phyloP scores from a whole-genome alignment of 2,797 vertebrate species.

The Staurois parvus region DNA sequence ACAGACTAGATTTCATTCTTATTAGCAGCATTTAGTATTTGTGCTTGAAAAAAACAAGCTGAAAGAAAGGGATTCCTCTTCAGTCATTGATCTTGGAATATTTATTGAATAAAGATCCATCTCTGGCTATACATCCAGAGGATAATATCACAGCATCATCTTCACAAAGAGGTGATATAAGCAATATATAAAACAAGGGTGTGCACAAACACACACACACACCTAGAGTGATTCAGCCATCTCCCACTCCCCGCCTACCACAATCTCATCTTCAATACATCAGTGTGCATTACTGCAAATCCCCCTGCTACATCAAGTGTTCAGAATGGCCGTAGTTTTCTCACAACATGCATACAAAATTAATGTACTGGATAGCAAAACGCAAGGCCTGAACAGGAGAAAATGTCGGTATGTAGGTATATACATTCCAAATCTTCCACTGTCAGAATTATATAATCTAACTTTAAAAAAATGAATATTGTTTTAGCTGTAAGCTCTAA shows the following conservation, averaged over 20 bases:
- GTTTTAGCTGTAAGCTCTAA: too few relatives aligned
- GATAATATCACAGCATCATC: background rate
- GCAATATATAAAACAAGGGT: conserved; percentile 34
- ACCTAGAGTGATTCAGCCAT: conserved; percentile 53
- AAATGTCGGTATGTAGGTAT: too few relatives aligned
- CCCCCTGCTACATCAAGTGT: background rate
- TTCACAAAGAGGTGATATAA: conserved; percentile 9
- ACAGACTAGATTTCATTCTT: background rate
- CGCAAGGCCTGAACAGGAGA: too few relatives aligned
- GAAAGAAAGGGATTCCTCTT: background rate
- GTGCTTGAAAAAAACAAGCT: background rate
- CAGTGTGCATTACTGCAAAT: conserved; percentile 31
- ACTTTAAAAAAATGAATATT: too few relatives aligned
- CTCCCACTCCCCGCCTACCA: conserved; percentile 30
- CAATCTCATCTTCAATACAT: conserved; percentile 20
- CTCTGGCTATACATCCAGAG: background rate
- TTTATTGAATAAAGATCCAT: background rate
- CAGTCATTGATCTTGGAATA: background rate
- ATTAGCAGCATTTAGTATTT: background rate
- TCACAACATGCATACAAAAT: too few relatives aligned
- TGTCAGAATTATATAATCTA: too few relatives aligned
- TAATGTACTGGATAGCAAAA: too few relatives aligned
- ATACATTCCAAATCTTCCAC: too few relatives aligned
- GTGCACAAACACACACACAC: conserved; percentile 41
- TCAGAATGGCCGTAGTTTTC: too few relatives aligned